Evolutionary conservation across 1,140 invertebrate species (phyloP), one percentile per base, ranked within the genome.

Genomic region (Anagrus nilaparvatae): DNA sequence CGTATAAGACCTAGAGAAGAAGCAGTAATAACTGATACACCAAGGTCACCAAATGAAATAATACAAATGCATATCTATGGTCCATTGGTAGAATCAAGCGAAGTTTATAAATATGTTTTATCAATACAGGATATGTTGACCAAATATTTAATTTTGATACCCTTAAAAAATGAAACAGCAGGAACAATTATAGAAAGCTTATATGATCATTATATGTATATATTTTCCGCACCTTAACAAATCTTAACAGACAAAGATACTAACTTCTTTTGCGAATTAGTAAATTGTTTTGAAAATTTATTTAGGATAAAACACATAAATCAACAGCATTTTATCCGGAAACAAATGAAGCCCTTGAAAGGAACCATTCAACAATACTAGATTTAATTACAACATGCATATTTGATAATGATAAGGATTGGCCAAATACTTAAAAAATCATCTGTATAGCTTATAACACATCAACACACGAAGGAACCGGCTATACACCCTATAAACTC

Each of bases 71-170:
- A 4, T 12, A 17, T 12, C 18, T 34, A 5, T 20, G 18, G 3
- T 16, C 32, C 10, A 4, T 8, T 12, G 10, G 19, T 3, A 34
- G 16, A 12, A 20, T 12, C 19, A 34, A 19, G 18, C n/a, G 4
- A 34, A n/a, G n/a, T n/a, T n/a, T n/a, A n/a, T n/a, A n/a, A n/a
- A n/a, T n/a, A n/a, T n/a, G n/a, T n/a, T n/a, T n/a, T n/a, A n/a
- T n/a, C n/a, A n/a, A n/a, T n/a, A n/a, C n/a, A n/a, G n/a, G n/a
- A n/a, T n/a, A n/a, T n/a, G 19, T 12, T 34, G 2, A 34, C 32
- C 3, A 34, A 34, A 34, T 34, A 34, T 20, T 12, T 20, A 34
- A 34, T 34, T 20, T 20, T 34, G 12, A 12, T 34, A 18, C 32
- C 6, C 5, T 17, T 34, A 10, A 34, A 34, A 20, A 20, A 34